Evolutionary conservation across 2,113 vertebrate genomes (phyloP).

Genomic region (Chaenogobius annularis): DNA sequence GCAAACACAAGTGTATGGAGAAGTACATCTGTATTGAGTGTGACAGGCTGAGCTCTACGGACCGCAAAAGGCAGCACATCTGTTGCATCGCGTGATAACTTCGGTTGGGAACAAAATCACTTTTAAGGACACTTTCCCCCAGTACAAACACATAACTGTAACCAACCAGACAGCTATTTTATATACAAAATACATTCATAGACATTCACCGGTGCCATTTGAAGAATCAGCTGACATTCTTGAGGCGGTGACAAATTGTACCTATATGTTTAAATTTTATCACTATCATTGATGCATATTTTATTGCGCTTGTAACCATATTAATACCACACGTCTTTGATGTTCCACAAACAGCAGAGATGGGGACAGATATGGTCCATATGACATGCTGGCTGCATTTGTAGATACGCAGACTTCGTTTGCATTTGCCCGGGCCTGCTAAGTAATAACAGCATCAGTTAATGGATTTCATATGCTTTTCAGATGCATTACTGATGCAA

Average conservation of each 20-base stretch:
- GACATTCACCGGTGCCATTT: conserved; percentile 31
- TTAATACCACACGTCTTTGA: conserved; percentile 66
- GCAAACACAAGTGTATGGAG: conserved; percentile 69
- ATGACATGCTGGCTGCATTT: conserved; percentile 58
- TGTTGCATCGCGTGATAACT: conserved; percentile 63
- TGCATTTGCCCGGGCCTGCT: conserved; percentile 53
- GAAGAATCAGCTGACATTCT: conserved; percentile 48
- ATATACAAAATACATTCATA: too few species aligned
- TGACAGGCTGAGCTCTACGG: conserved; percentile 57
- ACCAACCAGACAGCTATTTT: conserved; percentile 30
- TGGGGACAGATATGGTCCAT: conserved; percentile 51
- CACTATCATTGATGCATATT: conserved; percentile 59
- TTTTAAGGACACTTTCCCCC: conserved; percentile 22
- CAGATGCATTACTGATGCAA: conserved; percentile 61
- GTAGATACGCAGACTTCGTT: conserved; percentile 65
- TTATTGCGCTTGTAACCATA: conserved; percentile 52
- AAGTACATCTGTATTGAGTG: conserved; percentile 71
- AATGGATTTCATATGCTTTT: conserved; percentile 63
- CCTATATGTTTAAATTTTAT: conserved; percentile 51
- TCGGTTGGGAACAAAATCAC: conserved; percentile 40
- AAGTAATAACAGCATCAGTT: conserved; percentile 64
- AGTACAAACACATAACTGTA: conserved; percentile 14
- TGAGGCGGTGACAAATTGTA: conserved; percentile 39
- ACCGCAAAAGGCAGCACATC: conserved; percentile 66
- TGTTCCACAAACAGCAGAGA: conserved; percentile 58